Percentiles rank a stretch among this genome's conserved stretches.
phyloP scores from a whole-genome alignment of 2,113 vertebrate genomes.

The Ancistrus triradiatus region DNA sequence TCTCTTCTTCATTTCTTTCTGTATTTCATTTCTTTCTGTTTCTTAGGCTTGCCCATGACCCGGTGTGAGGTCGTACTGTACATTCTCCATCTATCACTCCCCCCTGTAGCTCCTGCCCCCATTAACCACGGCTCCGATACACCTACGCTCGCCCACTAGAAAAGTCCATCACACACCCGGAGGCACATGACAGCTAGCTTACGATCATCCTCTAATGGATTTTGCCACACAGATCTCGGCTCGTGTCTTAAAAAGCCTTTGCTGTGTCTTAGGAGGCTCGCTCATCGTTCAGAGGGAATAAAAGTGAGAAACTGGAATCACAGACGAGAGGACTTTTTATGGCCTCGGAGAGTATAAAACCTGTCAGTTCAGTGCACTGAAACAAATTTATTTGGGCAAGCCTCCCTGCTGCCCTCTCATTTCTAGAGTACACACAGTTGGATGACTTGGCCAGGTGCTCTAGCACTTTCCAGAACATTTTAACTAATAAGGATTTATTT shows the following conservation, averaged over 20 bases:
- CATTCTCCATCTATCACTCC: not conserved
- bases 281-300: slow-evolving; percentile 6
- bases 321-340: not conserved
- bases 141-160: slow-evolving; percentile 6
- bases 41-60: not conserved
- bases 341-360: slow-evolving; percentile 1
- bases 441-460: slow-evolving; percentile 17
- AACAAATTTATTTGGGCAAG: slow-evolving; percentile 31
- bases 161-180: slow-evolving; percentile 1
- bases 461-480: slow-evolving; percentile 3
- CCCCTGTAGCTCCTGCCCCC: not conserved
- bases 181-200: slow-evolving; percentile 13
- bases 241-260: slow-evolving; percentile 4
- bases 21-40: not conserved
- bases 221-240: slow-evolving; percentile 16
- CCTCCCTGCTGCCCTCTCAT: slow-evolving; percentile 14
- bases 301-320: not conserved
- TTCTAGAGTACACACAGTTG: slow-evolving; percentile 10
- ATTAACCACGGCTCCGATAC: not conserved
- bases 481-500: slow-evolving; percentile 18
- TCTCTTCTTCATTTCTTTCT: not conserved
- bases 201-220: not conserved
- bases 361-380: slow-evolving; percentile 14
- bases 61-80: slow-evolving; percentile 12
- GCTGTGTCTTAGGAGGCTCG: no score